Evolutionary conservation across 2,888 invertebrate genomes (phyloP), one percentile per base, ranked within the genome.

Genomic region (Polylopha cassiicola): DNA sequence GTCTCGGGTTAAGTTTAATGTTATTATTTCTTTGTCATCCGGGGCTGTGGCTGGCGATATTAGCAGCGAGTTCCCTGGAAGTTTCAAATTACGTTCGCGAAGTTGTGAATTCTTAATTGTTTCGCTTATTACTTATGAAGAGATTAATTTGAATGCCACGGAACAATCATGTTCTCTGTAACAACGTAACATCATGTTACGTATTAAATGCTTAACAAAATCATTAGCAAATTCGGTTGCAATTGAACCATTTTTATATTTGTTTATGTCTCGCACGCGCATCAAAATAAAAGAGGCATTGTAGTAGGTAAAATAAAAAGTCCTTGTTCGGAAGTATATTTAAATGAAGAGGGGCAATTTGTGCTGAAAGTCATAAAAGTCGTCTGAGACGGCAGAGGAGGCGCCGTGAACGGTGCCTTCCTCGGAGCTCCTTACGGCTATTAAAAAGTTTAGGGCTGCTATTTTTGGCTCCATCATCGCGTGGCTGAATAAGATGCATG

Each of bases 361-460:
- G 76, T 62, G 69, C 65, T 66, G 68, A 65, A 66, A 71, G 71
- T 73, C 72, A 70, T 81, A 81, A 82, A 79, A 75, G 67, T 66
- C 65, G 73, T 73, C 75, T 61, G 58, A 55, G 57, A 47, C 56
- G 61, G 65, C 70, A 66, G 55, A 55, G 63, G 59, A 76, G 75
- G 77, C 75, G 75, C 73, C 73, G 74, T n/a, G n/a, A n/a, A 55
- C 55, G 47, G 45, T 48, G 46, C 55, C 48, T 56, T 65, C 61
- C 65, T 57, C 51, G 58, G 58, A 60, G 58, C 60, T 55, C 55
- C 62, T 67, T 61, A 51, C 64, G 64, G 67, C 72, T 76, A 78
- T 78, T 81, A 78, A 80, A 78, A 81, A 79, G 61, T 73, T 77
- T 69, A 71, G 73, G 73, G 71, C 59, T 63, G 73, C 74, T 81